These are phyloP conservation scores for Limanda limanda DNA, from an alignment of 2,113 vertebrate genomes.

Conservation along the genomic window DNA sequence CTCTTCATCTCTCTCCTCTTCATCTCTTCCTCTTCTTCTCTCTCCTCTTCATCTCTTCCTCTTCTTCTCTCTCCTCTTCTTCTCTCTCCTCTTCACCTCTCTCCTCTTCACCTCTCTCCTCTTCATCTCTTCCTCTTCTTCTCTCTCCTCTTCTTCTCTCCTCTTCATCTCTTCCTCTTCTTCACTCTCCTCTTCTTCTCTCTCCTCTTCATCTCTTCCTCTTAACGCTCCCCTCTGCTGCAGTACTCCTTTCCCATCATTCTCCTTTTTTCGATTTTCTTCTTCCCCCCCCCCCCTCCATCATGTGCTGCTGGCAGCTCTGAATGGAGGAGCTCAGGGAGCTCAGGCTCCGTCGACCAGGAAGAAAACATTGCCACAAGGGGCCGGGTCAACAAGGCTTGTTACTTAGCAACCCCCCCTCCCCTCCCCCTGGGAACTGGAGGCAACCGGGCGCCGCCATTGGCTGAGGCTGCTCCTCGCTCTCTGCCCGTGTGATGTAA, in stretches of 20 bases:
- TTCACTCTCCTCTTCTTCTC: too few species aligned
- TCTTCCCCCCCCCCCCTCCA: slow-evolving; percentile 6
- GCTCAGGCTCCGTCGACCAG: slow-evolving; percentile 57
- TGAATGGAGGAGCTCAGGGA: slow-evolving; percentile 57
- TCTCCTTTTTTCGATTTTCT: background rate
- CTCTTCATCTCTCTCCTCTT: too few species aligned
- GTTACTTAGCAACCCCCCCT: slow-evolving; percentile 73
- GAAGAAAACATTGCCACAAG: slow-evolving; percentile 70
- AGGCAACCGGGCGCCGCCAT: slow-evolving; percentile 26
- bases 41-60: too few species aligned
- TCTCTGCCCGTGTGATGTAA: slow-evolving; percentile 67
- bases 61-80: too few species aligned
- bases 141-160: too few species aligned
- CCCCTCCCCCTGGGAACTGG: slow-evolving; percentile 59
- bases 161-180: background rate
- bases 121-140: too few species aligned
- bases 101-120: too few species aligned
- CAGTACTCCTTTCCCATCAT: too few species aligned
- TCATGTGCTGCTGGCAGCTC: slow-evolving; percentile 59
- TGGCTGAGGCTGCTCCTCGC: slow-evolving; percentile 50
- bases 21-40: too few species aligned
- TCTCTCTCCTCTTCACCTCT: too few species aligned
- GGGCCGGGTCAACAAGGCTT: slow-evolving; percentile 70
- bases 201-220: background rate
- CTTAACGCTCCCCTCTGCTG: background rate